phyloP scores from a whole-genome alignment of 2,888 invertebrate species.

The Acanthosepion pharaonis region DNA sequence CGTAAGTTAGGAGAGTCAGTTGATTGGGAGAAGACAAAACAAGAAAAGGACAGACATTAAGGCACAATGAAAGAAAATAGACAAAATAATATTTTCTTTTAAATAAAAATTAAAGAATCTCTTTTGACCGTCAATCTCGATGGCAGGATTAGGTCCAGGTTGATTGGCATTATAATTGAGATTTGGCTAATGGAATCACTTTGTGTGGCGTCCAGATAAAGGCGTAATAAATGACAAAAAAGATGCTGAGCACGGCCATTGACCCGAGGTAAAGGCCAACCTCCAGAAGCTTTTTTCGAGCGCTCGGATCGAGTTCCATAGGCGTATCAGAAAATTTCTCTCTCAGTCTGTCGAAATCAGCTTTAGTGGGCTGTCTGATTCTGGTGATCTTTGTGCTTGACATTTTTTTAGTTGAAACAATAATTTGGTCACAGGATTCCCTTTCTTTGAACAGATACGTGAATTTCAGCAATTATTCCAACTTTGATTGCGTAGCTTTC shows the following conservation, averaged over 20 bases:
- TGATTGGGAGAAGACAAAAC: too few species aligned
- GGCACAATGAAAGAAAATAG: background rate
- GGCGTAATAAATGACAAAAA: conserved; percentile 15
- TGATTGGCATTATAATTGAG: background rate
- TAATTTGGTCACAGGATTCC: background rate
- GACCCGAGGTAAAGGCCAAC: background rate
- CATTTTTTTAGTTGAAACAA: background rate
- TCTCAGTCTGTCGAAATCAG: background rate
- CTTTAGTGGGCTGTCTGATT: background rate
- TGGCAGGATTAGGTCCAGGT: background rate
- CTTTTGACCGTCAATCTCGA: background rate
- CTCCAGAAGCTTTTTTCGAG: background rate
- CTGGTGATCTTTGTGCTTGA: background rate
- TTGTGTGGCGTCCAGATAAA: background rate
- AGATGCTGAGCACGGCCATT: conserved; percentile 10
- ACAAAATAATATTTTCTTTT: background rate
- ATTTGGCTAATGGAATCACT: background rate
- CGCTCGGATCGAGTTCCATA: background rate
- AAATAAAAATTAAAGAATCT: background rate
- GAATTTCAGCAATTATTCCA: background rate
- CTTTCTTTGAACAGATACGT: background rate
- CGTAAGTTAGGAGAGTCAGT: background rate
- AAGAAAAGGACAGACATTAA: background rate
- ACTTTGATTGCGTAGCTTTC: background rate
- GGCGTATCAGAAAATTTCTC: background rate